These are phyloP conservation scores for Himalopsyche anomala DNA, from an alignment of 2,888 invertebrate genomes.

Conservation along the genomic window DNA sequence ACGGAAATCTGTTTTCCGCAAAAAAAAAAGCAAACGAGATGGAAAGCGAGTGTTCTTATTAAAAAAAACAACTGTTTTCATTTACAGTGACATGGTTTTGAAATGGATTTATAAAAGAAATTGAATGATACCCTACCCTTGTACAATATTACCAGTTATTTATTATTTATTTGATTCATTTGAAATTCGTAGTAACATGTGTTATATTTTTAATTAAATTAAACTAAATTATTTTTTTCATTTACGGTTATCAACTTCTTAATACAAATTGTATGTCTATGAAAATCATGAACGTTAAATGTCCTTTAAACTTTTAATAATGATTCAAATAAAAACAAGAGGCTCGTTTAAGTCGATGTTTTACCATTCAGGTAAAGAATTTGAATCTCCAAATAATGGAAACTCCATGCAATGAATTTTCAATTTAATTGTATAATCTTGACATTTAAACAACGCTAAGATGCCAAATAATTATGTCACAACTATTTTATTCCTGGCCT, in stretches of 20 bases:
- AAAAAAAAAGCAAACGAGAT: conserved; percentile 46
- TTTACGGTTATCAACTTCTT: no score
- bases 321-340: no score
- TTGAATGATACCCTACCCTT: background rate
- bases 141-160: background rate
- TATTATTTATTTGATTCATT: background rate
- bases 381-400: no score
- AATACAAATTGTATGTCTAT: background rate
- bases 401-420: no score
- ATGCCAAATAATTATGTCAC: no score
- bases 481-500: no score
- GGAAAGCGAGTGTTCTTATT: conserved; percentile 16
- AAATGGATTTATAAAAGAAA: background rate
- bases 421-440: no score
- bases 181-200: background rate
- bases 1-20: conserved; percentile 44
- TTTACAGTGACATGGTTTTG: conserved; percentile 22
- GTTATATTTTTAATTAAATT: background rate
- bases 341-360: no score
- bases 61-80: conserved; percentile 41
- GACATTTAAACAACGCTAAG: no score
- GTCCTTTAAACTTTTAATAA: no score
- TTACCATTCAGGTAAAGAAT: no score
- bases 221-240: background rate
- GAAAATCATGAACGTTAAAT: background rate